A percentile compares a stretch with the other conserved stretches of the same genome.
Evolutionary conservation across 2,888 invertebrate genomes (phyloP).

Genomic region (Nyleta sp.): DNA sequence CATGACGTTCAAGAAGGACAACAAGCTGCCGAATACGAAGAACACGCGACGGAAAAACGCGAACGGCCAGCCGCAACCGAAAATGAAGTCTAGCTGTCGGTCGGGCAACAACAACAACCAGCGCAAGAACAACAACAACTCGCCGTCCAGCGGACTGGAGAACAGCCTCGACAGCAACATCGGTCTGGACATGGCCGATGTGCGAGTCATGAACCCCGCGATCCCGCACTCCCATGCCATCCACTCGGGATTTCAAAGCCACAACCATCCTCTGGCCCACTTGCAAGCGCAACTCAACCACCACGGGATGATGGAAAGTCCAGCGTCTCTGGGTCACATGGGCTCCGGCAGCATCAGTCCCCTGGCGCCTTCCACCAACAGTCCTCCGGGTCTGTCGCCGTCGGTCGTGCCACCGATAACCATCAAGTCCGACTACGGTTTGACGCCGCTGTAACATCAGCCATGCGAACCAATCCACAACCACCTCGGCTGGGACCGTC

Average conservation of each 20-base stretch:
- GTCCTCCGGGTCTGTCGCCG: slow-evolving; percentile 76
- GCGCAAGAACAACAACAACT: slow-evolving; percentile 85
- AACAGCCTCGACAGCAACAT: slow-evolving; percentile 78
- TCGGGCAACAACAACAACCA: slow-evolving; percentile 86
- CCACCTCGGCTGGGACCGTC: slow-evolving; percentile 56
- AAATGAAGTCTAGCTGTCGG: slow-evolving; percentile 69
- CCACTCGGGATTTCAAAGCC: slow-evolving; percentile 77
- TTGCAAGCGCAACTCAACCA: slow-evolving; percentile 82
- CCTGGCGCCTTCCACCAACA: slow-evolving; percentile 78
- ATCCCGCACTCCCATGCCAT: slow-evolving; percentile 67
- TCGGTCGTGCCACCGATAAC: slow-evolving; percentile 83
- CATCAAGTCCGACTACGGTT: slow-evolving; percentile 94
- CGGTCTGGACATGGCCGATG: slow-evolving; percentile 76
- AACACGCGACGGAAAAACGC: slow-evolving; percentile 86
- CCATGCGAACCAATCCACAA: slow-evolving; percentile 59
- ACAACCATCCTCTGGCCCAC: slow-evolving; percentile 82
- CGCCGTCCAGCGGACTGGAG: slow-evolving; percentile 79
- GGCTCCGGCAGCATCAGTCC: slow-evolving; percentile 80
- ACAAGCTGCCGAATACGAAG: slow-evolving; percentile 94
- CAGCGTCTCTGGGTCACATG: slow-evolving; percentile 77
- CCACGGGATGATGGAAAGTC: slow-evolving; percentile 81
- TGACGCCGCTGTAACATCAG: slow-evolving; percentile 88
- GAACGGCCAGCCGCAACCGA: slow-evolving; percentile 79
- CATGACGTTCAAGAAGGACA: slow-evolving; percentile 95
- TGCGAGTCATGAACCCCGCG: slow-evolving; percentile 74